Base-by-base conservation (phyloP, 2,888 invertebrate species). In the Leptinotarsa haldemani region DNA sequence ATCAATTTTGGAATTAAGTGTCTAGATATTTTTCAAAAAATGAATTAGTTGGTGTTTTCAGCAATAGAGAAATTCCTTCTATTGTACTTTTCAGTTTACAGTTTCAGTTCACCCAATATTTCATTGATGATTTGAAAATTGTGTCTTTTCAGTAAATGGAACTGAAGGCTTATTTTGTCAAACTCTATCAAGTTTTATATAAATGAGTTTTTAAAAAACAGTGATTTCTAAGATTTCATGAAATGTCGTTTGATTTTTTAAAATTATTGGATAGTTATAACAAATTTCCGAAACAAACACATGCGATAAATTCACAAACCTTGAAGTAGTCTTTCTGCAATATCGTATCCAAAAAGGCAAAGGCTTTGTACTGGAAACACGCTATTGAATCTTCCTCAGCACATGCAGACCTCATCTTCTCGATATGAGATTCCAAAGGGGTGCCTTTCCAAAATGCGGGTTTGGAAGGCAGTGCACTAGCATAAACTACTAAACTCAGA, bases 301-400 rank as follows among this genome's bases (percentile, higher is more conserved):
- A 1, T 18, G 46, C 4, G 18, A 65, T 50, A 15, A 18, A n/a
- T 53, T 68, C 16, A 68, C 75, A 73, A 77, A 81, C 82, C 73
- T 81, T 68, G 71, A 81, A 79, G 81, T 91, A 91, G 85, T 94
- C 94, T 88, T 94, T 94, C 87, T 93, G 93, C 88, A 95, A 91
- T 81, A 95, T 91, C 83, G 92, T 92, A 87, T 95, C 94, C 86
- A 82, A 76, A 74, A 82, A 81, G 5, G 77, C 92, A 89, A 95
- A 92, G 78, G 94, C 93, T 86, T 94, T 94, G 89, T 92, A 94
- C 87, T 95, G 95, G 88, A 95, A 92, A 88, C 95, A 95, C 78
- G 94, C 93, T 73, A 94, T 90, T 22, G 94, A 93, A 86, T 95
- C 94, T 81, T 92, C 92, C 81, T 93, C 93, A 56, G 91, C 90